Conservation (phyloP, 2,888 invertebrate genomes). For the Pseudococcus jackbeardsleyi region DNA sequence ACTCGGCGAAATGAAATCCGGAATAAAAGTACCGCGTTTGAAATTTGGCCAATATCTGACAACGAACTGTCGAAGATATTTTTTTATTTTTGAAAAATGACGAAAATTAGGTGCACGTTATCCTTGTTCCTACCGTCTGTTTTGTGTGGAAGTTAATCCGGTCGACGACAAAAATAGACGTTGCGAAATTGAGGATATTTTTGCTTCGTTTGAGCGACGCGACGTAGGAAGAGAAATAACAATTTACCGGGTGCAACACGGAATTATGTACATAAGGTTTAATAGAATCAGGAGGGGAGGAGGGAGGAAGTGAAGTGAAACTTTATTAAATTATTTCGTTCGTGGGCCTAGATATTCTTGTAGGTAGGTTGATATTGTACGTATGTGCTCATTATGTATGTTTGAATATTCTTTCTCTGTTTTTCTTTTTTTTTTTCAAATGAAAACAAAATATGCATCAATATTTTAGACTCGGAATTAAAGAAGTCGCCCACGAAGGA, state of each 20-base stretch:
- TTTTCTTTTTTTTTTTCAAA: background rate
- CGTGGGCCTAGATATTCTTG: background rate
- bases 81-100: background rate
- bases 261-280: background rate
- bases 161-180: background rate
- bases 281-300: background rate
- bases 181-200: background rate
- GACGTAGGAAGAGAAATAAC: background rate
- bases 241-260: background rate
- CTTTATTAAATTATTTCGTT: slow-evolving; percentile 6
- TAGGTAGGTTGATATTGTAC: background rate
- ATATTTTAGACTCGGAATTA: background rate
- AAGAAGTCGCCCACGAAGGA: background rate
- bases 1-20: background rate
- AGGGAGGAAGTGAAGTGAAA: background rate
- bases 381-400: background rate
- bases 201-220: background rate
- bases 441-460: background rate
- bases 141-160: background rate
- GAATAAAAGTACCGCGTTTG: background rate
- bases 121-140: background rate
- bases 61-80: background rate
- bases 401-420: background rate
- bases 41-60: too few relatives aligned
- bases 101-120: background rate